Percentiles rank a stretch among this genome's conserved stretches.
Evolutionary conservation across 92 coral and sea anemone species (phyloP).

Genomic region (Metridium senile): DNA sequence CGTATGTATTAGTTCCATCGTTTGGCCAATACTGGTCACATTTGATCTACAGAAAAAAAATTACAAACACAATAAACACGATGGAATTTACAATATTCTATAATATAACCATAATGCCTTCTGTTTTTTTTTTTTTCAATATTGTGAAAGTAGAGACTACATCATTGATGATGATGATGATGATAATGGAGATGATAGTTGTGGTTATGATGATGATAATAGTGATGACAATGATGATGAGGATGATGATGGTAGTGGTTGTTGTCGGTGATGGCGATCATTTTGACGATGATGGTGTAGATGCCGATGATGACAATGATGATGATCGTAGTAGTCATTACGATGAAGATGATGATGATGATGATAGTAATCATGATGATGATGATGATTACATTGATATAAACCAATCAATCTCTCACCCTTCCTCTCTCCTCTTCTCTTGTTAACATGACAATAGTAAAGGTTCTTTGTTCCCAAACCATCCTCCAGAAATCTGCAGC

Average conservation of each 20-base stretch:
- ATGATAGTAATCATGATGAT: neutral
- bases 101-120: too few species aligned
- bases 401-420: conserved; percentile 48
- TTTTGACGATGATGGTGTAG: too few species aligned
- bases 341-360: neutral
- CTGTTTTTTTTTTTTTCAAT: too few species aligned
- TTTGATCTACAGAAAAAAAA: conserved; percentile 53
- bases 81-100: neutral
- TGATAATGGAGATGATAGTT: too few species aligned
- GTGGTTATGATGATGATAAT: too few species aligned
- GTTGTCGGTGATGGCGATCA: too few species aligned
- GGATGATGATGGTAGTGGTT: too few species aligned
- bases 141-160: too few species aligned
- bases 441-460: conserved; percentile 96
- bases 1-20: conserved; percentile 77
- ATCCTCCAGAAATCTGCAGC: conserved; percentile 96
- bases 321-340: too few species aligned
- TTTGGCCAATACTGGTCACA: conserved; percentile 96
- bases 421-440: conserved; percentile 91
- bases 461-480: conserved; percentile 92
- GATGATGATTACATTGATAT: neutral
- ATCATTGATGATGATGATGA: too few species aligned
- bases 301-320: too few species aligned
- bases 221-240: too few species aligned
- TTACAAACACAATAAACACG: neutral